These are phyloP conservation scores for Micrastur ruficollis DNA, from an alignment of 2,797 vertebrate genomes.

Conservation along the genomic window DNA sequence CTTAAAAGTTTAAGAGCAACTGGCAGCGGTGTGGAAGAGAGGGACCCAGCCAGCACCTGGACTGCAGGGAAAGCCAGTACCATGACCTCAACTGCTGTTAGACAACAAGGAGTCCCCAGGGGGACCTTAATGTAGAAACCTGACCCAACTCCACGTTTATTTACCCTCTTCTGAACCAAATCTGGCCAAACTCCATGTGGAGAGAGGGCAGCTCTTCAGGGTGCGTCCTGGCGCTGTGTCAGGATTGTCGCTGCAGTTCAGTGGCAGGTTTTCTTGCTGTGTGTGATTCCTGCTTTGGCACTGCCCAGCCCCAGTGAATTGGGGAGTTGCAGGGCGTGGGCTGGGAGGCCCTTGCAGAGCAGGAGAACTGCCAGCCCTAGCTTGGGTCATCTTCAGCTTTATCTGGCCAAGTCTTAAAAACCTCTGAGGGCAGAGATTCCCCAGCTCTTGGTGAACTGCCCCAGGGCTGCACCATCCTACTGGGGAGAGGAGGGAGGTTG, in stretches of 20 bases:
- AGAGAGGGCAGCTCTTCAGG: not conserved
- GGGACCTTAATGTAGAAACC: not conserved
- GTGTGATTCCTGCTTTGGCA: accelerated
- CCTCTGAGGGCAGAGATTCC: not conserved
- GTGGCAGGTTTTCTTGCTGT: not conserved
- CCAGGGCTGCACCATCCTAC: not conserved
- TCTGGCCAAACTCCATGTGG: accelerated
- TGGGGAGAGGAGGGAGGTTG: too few relatives aligned
- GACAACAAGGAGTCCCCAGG: not conserved
- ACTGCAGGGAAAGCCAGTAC: not conserved
- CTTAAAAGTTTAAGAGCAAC: not conserved
- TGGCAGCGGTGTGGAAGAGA: not conserved
- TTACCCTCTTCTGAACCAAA: not conserved
- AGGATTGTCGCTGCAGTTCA: not conserved
- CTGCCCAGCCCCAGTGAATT: not conserved
- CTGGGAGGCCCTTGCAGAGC: not conserved
- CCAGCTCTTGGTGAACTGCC: not conserved
- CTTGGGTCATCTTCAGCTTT: not conserved
- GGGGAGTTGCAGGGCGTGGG: too few relatives aligned
- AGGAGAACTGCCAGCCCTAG: not conserved
- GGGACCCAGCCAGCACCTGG: not conserved
- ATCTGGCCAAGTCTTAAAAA: not conserved
- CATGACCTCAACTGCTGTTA: not conserved
- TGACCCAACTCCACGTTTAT: not conserved
- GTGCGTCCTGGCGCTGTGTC: accelerated